A percentile compares a stretch with the other conserved stretches of the same genome.
These are phyloP conservation scores for Aulostomus chinensis DNA, from an alignment of 2,797 vertebrate species.

Conservation along the genomic window DNA sequence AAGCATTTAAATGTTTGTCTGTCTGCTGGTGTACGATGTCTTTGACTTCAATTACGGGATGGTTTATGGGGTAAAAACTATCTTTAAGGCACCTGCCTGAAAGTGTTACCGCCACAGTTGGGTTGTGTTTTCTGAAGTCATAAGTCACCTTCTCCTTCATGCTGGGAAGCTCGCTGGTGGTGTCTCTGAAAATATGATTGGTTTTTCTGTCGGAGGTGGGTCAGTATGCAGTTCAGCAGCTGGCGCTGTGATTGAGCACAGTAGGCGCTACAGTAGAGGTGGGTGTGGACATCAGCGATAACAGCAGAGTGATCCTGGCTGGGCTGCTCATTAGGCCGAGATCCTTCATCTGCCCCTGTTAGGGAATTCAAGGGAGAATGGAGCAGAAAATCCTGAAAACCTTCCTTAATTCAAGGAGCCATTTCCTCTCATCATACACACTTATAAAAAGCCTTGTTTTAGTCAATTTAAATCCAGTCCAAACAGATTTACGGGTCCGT, in stretches of 20 bases:
- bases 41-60: constrained; percentile 25
- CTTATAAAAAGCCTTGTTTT: too few relatives aligned
- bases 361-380: neutral
- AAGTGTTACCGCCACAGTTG: constrained; percentile 19
- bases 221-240: constrained; percentile 46
- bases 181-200: constrained; percentile 62
- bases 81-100: constrained; percentile 21
- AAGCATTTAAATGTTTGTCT: too few relatives aligned
- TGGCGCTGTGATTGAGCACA: constrained; percentile 60
- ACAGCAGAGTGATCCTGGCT: constrained; percentile 30
- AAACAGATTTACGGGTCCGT: too few relatives aligned
- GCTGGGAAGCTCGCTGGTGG: constrained; percentile 36
- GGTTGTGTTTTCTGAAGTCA: constrained; percentile 36
- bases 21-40: too few relatives aligned
- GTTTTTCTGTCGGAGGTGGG: constrained; percentile 67
- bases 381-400: too few relatives aligned
- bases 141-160: constrained; percentile 50
- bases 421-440: too few relatives aligned
- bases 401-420: too few relatives aligned
- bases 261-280: constrained; percentile 34
- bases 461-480: too few relatives aligned
- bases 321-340: constrained; percentile 32
- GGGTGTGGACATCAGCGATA: constrained; percentile 51
- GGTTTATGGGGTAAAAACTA: constrained; percentile 15
- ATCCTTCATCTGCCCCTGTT: constrained; percentile 18